Base-by-base conservation (phyloP, 2,113 vertebrate species). In the Anhinga rufa region DNA sequence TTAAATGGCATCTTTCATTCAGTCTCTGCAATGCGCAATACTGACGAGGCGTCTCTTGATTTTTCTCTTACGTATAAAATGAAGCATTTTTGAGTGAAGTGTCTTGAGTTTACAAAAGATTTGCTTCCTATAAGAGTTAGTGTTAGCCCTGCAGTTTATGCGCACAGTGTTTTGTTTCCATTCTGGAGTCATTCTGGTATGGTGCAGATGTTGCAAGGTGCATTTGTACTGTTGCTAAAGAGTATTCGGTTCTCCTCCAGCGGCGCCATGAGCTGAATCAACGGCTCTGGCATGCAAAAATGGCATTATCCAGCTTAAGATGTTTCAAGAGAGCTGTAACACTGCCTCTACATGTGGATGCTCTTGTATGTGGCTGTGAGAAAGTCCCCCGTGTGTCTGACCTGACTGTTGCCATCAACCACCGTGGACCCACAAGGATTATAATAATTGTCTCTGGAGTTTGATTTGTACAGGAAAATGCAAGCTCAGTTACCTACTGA, bases 301-400 rank as follows among this genome's bases (percentile, higher is more conserved):
- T 20, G 25, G 18, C 55, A 26, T 66, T 62, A 62, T 46, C 21
- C 71, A 29, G 20, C 49, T 68, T 49, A 40, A 89, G 49, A 52
- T 42, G 25, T 69, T 74, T 44, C 69, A 9, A 46, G 19, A 78
- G 31, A 49, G 32, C 2, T 52, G 54, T 65, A 65, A 65, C 0
- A 0, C 19, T 77, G 54, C 19, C 52, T 9, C 55, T 49, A 0
- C 22, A 2, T 17, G 19, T 10, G 11, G 29, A 31, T 38, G 42
- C n/a, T 71, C 25, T 62, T 9, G 6, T 38, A 29, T 0, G 0
- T 1, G 6, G 36, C 68, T 94, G 60, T 28, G 2, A 2, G 19
- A 32, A 38, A 77, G 34, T 44, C 22, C 11, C 21, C 19, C 2
- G 0, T 34, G 46, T 42, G 26, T 54, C 55, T 86, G n/a, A 20